These are phyloP conservation scores for Istiophorus platypterus DNA, from an alignment of 2,113 vertebrate genomes.

Conservation along the genomic window DNA sequence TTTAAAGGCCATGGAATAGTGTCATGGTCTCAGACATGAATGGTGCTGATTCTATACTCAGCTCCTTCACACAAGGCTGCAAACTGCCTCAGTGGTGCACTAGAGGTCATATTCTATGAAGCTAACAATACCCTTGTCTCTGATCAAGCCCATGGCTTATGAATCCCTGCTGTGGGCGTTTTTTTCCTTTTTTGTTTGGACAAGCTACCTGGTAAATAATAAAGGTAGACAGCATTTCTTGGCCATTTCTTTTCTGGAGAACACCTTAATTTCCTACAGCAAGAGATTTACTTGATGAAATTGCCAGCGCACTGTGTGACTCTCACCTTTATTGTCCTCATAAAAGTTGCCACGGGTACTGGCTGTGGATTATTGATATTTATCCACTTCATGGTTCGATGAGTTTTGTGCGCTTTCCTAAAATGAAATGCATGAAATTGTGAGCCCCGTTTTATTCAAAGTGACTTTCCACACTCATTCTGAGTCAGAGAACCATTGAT, in stretches of 20 bases:
- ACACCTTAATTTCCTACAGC: neutral
- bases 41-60: neutral
- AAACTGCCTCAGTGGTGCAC: neutral
- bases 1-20: neutral
- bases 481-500: neutral
- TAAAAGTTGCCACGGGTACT: conserved; percentile 19
- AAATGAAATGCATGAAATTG: neutral
- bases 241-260: conserved; percentile 2
- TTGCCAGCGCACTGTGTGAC: neutral
- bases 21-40: neutral
- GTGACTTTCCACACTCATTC: too few species aligned
- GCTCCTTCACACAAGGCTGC: conserved; percentile 2
- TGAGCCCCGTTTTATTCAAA: too few species aligned
- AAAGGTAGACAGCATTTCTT: neutral
- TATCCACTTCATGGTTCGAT: neutral
- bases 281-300: conserved; percentile 1
- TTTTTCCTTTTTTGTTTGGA: neutral
- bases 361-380: conserved; percentile 5
- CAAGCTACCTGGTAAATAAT: conserved; percentile 22
- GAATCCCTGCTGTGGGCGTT: conserved; percentile 23
- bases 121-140: neutral
- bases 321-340: conserved; percentile 25
- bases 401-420: neutral
- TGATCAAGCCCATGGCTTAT: conserved; percentile 1
- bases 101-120: neutral